Base-by-base conservation (phyloP, 2,888 invertebrate species). In the Pyrgus malvae region DNA sequence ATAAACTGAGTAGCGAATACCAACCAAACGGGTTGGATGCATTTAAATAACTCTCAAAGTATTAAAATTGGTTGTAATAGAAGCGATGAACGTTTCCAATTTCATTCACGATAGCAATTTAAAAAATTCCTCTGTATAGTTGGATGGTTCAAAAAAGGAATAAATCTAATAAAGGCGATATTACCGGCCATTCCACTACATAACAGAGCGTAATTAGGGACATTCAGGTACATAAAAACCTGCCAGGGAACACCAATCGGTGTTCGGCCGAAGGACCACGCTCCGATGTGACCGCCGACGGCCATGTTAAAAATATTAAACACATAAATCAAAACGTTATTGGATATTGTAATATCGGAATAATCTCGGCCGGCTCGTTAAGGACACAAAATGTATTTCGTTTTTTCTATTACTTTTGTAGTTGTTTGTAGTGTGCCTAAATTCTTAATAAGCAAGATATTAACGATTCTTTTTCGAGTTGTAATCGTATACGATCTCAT, bases 221-320 rank as follows among this genome's bases (percentile, higher is more conserved):
- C 74, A 73, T 63, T 61, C 73, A 70, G 68, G 69, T 65, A 76
- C 77, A 72, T 70, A 72, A 73, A 78, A 78, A 76, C 66, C 64
- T 59, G 64, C 68, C 16, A 33, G 4, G 66, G 67, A 70, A 71
- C 76, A 78, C 87, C 87, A 86, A 87, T 87, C 78, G 75, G 74
- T 59, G 64, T 6, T 16, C 64, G 67, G 69, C 73, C 69, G 65
- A 74, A 78, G 77, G 78, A 76, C 71, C 61, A 55, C 57, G 59
- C 60, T 55, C 11, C 66, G 63, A 67, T 72, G 72, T 67, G 69
- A 71, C 72, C 78, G 87, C 86, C 83, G 72, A 64, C 80, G 80
- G 88, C 82, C 83, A 84, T 87, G 74, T 78, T 85, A 81, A 83
- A 78, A 83, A 81, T 84, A 85, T 85, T 81, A 80, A 80, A 81